phyloP scores from a whole-genome alignment of 2,888 invertebrate species.

The Drosophila melanosoma region DNA sequence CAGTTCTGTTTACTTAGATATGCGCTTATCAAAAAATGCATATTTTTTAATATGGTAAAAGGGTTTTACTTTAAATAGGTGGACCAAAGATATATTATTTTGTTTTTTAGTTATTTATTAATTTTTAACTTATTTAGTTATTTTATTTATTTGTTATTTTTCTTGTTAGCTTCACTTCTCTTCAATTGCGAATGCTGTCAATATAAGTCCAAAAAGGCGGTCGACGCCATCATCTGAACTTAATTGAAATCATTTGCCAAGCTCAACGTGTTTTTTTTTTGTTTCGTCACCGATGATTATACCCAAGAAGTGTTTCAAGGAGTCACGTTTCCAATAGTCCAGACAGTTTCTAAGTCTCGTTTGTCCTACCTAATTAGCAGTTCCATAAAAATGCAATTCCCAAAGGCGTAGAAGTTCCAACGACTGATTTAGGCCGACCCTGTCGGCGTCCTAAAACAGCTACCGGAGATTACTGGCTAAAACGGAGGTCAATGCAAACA shows the following conservation, averaged over 20 bases:
- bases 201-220: too few relatives aligned
- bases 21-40: neutral
- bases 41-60: neutral
- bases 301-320: conserved; percentile 38
- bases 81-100: neutral
- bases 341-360: conserved; percentile 19
- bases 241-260: conserved; percentile 3
- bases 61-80: neutral
- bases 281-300: conserved; percentile 15
- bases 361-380: conserved; percentile 63
- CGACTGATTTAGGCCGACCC: conserved; percentile 49
- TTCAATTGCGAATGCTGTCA: too few relatives aligned
- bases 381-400: conserved; percentile 59
- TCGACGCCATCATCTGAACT: neutral
- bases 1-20: too few relatives aligned
- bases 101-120: neutral
- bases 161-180: neutral
- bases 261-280: neutral
- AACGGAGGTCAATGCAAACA: conserved; percentile 30
- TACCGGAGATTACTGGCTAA: conserved; percentile 50
- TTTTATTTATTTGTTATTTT: neutral
- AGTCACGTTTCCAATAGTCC: conserved; percentile 11
- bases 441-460: conserved; percentile 32
- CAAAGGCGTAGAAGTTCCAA: conserved; percentile 31
- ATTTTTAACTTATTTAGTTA: too few relatives aligned